Evolutionary conservation across 2,113 vertebrate genomes (phyloP).

Genomic region (Tragelaphus scriptus): DNA sequence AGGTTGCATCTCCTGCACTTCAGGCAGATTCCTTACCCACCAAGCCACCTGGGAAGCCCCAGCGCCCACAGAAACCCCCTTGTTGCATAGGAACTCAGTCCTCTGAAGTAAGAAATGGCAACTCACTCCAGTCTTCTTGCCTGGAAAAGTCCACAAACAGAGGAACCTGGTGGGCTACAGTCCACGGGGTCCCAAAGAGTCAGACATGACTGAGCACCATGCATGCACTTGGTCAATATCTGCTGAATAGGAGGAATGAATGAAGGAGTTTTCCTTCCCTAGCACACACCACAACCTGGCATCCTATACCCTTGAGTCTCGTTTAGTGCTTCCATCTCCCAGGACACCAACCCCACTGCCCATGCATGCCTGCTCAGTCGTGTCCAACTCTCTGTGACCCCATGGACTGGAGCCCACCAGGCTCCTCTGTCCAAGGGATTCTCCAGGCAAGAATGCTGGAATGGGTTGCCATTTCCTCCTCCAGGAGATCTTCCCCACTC

Average conservation of each 20-base stretch:
- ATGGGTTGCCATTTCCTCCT: not conserved
- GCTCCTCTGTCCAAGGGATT: not conserved
- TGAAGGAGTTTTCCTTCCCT: not conserved
- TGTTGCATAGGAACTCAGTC: not conserved
- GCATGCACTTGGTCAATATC: not conserved
- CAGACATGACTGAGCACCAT: not conserved
- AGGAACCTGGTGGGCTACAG: not conserved
- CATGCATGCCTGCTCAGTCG: rapidly evolving
- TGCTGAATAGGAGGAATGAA: not conserved
- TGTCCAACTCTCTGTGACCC: not conserved
- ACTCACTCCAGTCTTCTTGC: not conserved
- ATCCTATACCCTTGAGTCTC: not conserved
- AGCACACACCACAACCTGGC: not conserved
- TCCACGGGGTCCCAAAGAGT: not conserved
- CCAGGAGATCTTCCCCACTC: not conserved
- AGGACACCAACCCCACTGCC: not conserved
- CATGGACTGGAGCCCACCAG: not conserved
- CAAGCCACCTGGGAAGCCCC: not conserved
- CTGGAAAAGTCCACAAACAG: not conserved
- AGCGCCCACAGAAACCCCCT: not conserved
- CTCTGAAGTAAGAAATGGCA: not conserved
- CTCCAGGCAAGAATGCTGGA: not conserved
- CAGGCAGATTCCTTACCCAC: not conserved
- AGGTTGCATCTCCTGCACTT: not conserved
- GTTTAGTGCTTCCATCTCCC: not conserved